phyloP scores from a whole-genome alignment of 2,888 invertebrate genomes.

The Beris morrisii region DNA sequence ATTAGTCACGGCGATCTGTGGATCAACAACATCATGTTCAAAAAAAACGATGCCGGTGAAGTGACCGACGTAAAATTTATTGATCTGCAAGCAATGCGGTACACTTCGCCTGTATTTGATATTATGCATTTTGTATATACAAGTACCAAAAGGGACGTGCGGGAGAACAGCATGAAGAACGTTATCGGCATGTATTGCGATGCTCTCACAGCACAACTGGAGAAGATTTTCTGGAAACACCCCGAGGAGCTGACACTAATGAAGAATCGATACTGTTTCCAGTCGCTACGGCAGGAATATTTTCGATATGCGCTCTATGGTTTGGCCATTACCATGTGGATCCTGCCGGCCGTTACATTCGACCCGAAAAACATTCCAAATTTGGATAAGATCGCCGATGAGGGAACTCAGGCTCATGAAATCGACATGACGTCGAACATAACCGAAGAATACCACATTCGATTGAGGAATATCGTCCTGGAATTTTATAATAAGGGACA shows the following conservation, averaged over 20 bases:
- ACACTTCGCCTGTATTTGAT: conserved; percentile 52
- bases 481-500: conserved; percentile 49
- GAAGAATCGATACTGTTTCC: conserved; percentile 45
- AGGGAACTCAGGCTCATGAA: conserved; percentile 45
- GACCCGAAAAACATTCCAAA: conserved; percentile 52
- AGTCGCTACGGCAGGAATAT: conserved; percentile 49
- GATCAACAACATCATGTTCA: conserved; percentile 55
- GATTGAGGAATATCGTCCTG: conserved; percentile 50
- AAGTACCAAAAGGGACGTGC: conserved; percentile 50
- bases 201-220: conserved; percentile 45
- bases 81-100: conserved; percentile 54
- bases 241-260: conserved; percentile 41
- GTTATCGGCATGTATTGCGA: conserved; percentile 49
- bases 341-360: conserved; percentile 54
- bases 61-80: conserved; percentile 48
- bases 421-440: conserved; percentile 50
- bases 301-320: conserved; percentile 50
- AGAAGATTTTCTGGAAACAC: conserved; percentile 33
- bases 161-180: conserved; percentile 46
- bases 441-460: conserved; percentile 52
- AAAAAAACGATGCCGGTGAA: conserved; percentile 32
- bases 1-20: conserved; percentile 54
- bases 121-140: conserved; percentile 54
- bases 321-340: conserved; percentile 51
- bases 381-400: conserved; percentile 47